These are phyloP conservation scores for Ctena decussata DNA, from an alignment of 2,888 invertebrate genomes.

Conservation along the genomic window DNA sequence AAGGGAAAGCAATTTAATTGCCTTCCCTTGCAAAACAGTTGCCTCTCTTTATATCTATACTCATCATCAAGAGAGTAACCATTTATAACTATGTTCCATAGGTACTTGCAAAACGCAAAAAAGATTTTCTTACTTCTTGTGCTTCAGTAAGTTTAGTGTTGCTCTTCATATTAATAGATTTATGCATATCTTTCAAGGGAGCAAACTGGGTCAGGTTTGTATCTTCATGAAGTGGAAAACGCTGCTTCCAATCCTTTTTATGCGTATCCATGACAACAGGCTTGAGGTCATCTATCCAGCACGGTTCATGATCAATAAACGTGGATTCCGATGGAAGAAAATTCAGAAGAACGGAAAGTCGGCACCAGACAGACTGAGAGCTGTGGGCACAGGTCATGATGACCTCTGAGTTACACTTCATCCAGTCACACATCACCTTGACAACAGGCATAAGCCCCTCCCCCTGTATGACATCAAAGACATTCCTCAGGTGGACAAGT, in stretches of 20 bases:
- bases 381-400: slow-evolving; percentile 89
- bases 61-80: no score
- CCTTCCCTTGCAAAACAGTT: no score
- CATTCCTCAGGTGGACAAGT: slow-evolving; percentile 75
- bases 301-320: slow-evolving; percentile 68
- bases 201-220: slow-evolving; percentile 82
- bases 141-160: slow-evolving; percentile 75
- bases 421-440: slow-evolving; percentile 95
- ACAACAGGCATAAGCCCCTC: slow-evolving; percentile 90
- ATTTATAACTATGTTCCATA: no score
- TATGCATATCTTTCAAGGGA: slow-evolving; percentile 81
- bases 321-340: slow-evolving; percentile 91
- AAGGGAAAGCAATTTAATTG: no score
- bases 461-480: slow-evolving; percentile 80
- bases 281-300: slow-evolving; percentile 75
- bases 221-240: slow-evolving; percentile 83
- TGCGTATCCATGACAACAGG: slow-evolving; percentile 54
- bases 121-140: slow-evolving; percentile 86
- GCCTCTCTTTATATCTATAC: no score
- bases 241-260: slow-evolving; percentile 76
- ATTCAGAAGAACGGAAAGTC: slow-evolving; percentile 93
- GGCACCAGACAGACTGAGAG: slow-evolving; percentile 93
- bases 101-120: no score
- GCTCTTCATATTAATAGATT: slow-evolving; percentile 73
- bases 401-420: slow-evolving; percentile 92